phyloP scores from a whole-genome alignment of 2,113 vertebrate genomes.

The Hystrix brachyura region DNA sequence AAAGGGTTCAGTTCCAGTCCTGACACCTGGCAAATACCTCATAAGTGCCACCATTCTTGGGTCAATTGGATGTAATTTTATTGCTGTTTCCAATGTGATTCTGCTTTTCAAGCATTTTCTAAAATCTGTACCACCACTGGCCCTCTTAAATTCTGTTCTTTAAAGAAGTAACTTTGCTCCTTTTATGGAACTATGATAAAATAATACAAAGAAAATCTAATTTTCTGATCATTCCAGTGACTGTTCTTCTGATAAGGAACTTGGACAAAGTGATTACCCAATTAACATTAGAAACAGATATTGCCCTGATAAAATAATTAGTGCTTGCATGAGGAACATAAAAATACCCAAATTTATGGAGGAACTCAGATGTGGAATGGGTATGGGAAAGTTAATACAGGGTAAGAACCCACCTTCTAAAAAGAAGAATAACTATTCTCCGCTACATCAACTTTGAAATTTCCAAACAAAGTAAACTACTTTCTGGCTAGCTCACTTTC shows the following conservation, averaged over 20 bases:
- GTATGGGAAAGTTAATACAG: neutral
- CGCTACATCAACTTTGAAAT: slow-evolving; percentile 30
- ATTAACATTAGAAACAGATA: neutral
- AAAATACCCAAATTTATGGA: neutral
- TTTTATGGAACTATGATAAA: neutral
- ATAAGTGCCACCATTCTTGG: neutral
- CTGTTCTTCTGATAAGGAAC: neutral
- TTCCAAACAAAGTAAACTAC: slow-evolving; percentile 70
- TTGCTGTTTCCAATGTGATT: neutral
- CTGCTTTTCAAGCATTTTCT: neutral
- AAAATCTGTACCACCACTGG: neutral
- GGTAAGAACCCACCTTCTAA: neutral
- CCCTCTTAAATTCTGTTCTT: neutral
- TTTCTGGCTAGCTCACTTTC: slow-evolving; percentile 60
- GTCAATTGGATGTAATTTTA: neutral
- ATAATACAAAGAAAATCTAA: neutral
- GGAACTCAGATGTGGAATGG: neutral
- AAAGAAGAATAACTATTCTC: neutral
- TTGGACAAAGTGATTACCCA: neutral
- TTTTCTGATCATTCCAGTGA: neutral
- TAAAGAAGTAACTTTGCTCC: neutral
- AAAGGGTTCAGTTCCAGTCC: neutral
- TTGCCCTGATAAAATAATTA: neutral
- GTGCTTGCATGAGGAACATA: neutral
- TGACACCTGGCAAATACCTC: neutral